A percentile compares a stretch with the other conserved stretches of the same genome.
Evolutionary conservation across 2,888 invertebrate genomes (phyloP).

Genomic region (Drosophila mimica): DNA sequence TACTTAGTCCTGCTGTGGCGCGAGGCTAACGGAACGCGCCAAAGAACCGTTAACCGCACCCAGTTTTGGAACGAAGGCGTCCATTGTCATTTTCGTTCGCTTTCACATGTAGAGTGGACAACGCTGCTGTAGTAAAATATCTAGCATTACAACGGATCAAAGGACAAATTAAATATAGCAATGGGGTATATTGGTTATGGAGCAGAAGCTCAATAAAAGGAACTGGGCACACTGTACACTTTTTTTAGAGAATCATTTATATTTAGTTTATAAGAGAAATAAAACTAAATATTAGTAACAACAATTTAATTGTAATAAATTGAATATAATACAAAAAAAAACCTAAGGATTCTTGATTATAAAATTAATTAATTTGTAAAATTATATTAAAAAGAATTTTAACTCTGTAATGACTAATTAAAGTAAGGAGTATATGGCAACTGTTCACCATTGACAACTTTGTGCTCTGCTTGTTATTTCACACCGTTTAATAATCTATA

Average conservation of each 20-base stretch:
- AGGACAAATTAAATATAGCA: not conserved
- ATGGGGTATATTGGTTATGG: conserved; percentile 7
- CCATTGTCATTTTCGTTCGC: conserved; percentile 69
- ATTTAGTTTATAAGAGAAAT: no score
- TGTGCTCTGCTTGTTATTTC: conserved; percentile 45
- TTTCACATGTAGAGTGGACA: conserved; percentile 43
- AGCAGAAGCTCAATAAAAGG: not conserved
- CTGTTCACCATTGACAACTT: not conserved
- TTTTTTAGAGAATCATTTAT: not conserved
- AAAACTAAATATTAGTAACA: not conserved
- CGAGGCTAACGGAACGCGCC: conserved; percentile 42
- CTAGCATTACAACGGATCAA: conserved; percentile 45
- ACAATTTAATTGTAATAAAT: not conserved
- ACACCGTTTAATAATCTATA: conserved; percentile 33
- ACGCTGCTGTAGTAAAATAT: conserved; percentile 45
- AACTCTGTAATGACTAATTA: not conserved
- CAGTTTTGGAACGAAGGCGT: conserved; percentile 46
- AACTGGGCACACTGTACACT: not conserved
- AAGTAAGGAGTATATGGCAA: conserved; percentile 10
- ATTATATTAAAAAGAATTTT: not conserved
- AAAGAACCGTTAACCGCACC: conserved; percentile 58
- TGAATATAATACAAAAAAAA: not conserved
- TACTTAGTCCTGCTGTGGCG: conserved; percentile 64
- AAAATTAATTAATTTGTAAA: not conserved
- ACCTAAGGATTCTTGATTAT: not conserved